Conservation (phyloP, 1,140 invertebrate genomes). For the Dufourea novaeangliae region DNA sequence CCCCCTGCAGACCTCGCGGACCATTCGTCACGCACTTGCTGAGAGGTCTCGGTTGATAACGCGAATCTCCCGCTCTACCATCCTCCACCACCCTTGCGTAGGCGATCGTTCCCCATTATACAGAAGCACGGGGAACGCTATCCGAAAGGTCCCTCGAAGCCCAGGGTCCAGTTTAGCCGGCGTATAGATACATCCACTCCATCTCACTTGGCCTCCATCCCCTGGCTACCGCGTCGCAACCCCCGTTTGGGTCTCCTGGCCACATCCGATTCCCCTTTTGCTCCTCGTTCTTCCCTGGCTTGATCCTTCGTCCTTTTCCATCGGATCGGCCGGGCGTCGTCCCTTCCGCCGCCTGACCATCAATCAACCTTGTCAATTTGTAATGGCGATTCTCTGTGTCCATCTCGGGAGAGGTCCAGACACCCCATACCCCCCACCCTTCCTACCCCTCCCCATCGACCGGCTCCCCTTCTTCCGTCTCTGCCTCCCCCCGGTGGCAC, state of each 20-base stretch:
- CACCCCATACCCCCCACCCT: conserved; percentile 41
- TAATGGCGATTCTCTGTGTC: conserved; percentile 83
- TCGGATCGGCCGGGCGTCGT: conserved; percentile 45
- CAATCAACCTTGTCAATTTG: conserved; percentile 83
- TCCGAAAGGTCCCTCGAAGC: conserved; percentile 59
- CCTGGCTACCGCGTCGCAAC: conserved; percentile 55
- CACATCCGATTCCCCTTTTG: conserved; percentile 63
- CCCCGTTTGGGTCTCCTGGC: conserved; percentile 34
- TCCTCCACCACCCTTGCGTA: background rate
- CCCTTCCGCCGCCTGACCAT: conserved; percentile 78
- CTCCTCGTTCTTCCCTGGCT: conserved; percentile 62
- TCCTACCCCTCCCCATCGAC: background rate
- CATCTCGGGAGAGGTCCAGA: conserved; percentile 74
- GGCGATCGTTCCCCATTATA: conserved; percentile 32
- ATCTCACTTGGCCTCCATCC: conserved; percentile 69
- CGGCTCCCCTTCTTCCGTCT: conserved; percentile 53
- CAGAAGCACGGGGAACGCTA: conserved; percentile 51
- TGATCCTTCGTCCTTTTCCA: conserved; percentile 54
- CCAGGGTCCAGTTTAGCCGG: conserved; percentile 39
- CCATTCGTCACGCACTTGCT: conserved; percentile 81
- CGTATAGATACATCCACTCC: conserved; percentile 58
- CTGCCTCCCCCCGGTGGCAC: conserved; percentile 13
- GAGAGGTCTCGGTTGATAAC: conserved; percentile 80
- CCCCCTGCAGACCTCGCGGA: conserved; percentile 72
- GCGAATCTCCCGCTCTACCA: conserved; percentile 52